Conservation (phyloP, 2,113 vertebrate genomes). For the Fregata magnificens region DNA sequence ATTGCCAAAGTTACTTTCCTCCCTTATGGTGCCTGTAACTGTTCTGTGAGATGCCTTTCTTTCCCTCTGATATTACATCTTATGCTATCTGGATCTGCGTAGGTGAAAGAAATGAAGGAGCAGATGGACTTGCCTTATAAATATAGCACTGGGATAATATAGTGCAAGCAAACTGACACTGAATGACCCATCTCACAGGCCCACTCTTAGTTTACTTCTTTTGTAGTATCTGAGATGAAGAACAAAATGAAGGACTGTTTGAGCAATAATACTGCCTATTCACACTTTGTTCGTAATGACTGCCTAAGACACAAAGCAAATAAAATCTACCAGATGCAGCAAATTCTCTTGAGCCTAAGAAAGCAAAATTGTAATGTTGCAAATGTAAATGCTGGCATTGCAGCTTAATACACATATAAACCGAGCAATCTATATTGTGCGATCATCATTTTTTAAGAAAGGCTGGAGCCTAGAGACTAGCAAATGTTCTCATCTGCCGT, state of each 20-base stretch:
- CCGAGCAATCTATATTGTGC: constrained; percentile 55
- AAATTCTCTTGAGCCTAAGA: constrained; percentile 29
- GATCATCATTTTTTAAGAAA: constrained; percentile 69
- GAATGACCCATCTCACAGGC: constrained; percentile 10
- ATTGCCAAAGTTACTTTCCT: background rate
- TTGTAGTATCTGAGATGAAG: background rate
- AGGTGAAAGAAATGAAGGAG: constrained; percentile 13
- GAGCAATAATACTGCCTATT: constrained; percentile 25
- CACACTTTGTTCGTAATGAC: constrained; percentile 4
- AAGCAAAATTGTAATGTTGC: constrained; percentile 38
- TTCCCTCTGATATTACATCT: background rate
- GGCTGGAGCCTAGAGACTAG: constrained; percentile 67
- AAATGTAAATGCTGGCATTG: constrained; percentile 64
- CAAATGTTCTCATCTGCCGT: constrained; percentile 62
- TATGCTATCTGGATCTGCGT: background rate
- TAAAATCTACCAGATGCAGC: constrained; percentile 50
- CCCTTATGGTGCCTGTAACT: background rate
- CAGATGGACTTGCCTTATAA: background rate
- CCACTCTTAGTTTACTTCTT: background rate
- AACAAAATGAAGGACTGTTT: background rate
- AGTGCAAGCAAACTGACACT: background rate
- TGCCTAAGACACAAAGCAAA: constrained; percentile 45
- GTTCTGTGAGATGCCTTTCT: background rate
- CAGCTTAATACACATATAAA: constrained; percentile 46
- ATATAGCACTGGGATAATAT: background rate